Percentiles rank a stretch among this genome's conserved stretches.
Conservation (phyloP, 2,797 vertebrate genomes). For the Adelosebastes latens region DNA sequence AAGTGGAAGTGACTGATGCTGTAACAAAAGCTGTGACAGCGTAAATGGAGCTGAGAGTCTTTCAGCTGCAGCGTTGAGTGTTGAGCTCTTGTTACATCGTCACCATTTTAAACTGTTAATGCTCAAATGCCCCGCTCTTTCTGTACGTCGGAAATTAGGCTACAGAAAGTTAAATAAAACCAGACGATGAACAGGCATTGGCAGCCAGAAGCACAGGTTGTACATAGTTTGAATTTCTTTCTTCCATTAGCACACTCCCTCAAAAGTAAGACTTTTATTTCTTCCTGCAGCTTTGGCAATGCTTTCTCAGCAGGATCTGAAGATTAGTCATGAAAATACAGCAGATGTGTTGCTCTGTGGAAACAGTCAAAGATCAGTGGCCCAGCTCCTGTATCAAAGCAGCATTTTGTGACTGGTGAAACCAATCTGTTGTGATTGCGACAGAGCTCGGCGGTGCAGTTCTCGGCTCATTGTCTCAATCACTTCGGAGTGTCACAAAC, state of each 20-base stretch:
- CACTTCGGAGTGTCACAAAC: slow-evolving; percentile 43
- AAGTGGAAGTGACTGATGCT: slow-evolving; percentile 71
- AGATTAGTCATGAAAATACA: slow-evolving; percentile 11
- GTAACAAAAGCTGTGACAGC: slow-evolving; percentile 61
- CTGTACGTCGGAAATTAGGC: neutral
- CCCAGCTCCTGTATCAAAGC: slow-evolving; percentile 39
- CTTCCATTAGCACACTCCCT: neutral
- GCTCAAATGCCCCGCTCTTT: neutral
- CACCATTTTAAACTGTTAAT: slow-evolving; percentile 20
- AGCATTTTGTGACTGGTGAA: slow-evolving; percentile 35
- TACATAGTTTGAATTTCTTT: neutral
- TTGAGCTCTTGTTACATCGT: slow-evolving; percentile 17
- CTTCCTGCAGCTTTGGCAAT: neutral
- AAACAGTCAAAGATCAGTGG: slow-evolving; percentile 38
- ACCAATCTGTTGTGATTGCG: slow-evolving; percentile 47
- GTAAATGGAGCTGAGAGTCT: slow-evolving; percentile 60
- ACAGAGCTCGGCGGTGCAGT: neutral
- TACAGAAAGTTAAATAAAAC: slow-evolving; percentile 8
- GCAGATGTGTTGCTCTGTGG: slow-evolving; percentile 25
- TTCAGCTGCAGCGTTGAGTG: slow-evolving; percentile 31
- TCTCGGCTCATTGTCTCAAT: slow-evolving; percentile 42
- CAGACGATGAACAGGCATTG: slow-evolving; percentile 3
- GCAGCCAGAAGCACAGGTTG: slow-evolving; percentile 1
- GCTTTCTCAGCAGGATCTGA: neutral
- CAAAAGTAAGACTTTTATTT: neutral